phyloP scores from a whole-genome alignment of 2,113 vertebrate genomes.

The Esox niger region DNA sequence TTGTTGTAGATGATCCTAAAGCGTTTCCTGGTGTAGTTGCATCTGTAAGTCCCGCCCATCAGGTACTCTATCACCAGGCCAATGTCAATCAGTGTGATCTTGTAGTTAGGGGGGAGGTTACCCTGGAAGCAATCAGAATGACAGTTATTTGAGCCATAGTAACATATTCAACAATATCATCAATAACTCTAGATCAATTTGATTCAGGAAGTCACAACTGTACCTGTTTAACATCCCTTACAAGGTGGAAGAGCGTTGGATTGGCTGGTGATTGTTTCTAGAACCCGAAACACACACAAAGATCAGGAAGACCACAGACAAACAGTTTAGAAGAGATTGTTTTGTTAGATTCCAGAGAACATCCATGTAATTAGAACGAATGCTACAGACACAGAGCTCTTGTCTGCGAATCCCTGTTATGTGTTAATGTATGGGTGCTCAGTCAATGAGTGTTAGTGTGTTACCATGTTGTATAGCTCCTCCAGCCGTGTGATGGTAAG shows the following conservation, averaged over 20 bases:
- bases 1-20: constrained; percentile 97
- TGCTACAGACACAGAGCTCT: background rate
- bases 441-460: background rate
- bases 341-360: no score
- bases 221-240: constrained; percentile 98
- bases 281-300: constrained; percentile 27
- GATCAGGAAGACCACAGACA: background rate
- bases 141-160: background rate
- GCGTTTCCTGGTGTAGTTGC: constrained; percentile 95
- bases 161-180: background rate
- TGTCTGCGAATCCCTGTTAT: background rate
- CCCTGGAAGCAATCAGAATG: constrained; percentile 71
- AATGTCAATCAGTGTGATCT: constrained; percentile 95
- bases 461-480: constrained; percentile 98
- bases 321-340: no score
- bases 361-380: no score
- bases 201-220: background rate
- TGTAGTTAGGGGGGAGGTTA: constrained; percentile 95
- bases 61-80: constrained; percentile 95
- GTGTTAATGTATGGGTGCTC: background rate
- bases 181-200: background rate
- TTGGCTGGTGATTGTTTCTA: constrained; percentile 96
- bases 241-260: constrained; percentile 91
- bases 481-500: constrained; percentile 94
- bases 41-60: constrained; percentile 97